Percentiles rank a stretch among this genome's conserved stretches.
Conservation (phyloP, 2,113 vertebrate species). For the Recurvirostra avosetta region DNA sequence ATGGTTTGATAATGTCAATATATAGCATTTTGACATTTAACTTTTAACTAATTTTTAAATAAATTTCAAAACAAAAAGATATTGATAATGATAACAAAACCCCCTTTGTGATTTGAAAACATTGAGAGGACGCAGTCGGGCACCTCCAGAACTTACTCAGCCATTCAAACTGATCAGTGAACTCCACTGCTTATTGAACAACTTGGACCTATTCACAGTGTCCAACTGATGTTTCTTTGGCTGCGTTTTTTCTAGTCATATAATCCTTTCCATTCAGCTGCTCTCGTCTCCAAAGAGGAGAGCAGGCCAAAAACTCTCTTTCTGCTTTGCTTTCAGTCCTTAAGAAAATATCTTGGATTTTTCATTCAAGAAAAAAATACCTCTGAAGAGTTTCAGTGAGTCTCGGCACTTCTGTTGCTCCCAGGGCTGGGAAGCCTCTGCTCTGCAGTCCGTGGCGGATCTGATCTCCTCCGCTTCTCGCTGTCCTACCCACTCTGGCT, state of each 20-base stretch:
- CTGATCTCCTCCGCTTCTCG: not conserved
- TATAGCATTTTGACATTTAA: not conserved
- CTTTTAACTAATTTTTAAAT: not conserved
- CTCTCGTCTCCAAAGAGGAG: not conserved
- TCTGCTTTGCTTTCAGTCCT: not conserved
- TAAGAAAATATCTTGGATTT: not conserved
- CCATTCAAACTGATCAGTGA: not conserved
- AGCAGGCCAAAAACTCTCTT: not conserved
- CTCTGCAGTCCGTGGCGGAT: fast-evolving
- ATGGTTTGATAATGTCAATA: not conserved
- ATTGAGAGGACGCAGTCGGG: fast-evolving
- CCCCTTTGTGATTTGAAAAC: not conserved
- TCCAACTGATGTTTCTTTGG: not conserved
- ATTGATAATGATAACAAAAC: not conserved
- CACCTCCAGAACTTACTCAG: not conserved
- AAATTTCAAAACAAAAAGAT: not conserved
- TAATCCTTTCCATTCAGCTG: not conserved
- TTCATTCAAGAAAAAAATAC: not conserved
- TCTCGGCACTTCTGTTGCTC: not conserved
- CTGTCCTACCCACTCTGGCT: not conserved
- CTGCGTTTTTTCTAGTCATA: not conserved
- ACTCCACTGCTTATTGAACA: not conserved
- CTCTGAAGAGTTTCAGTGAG: not conserved
- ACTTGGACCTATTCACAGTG: not conserved
- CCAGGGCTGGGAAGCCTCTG: not conserved